Percentiles rank a stretch among this genome's conserved stretches.
Evolutionary conservation across 2,113 vertebrate species (phyloP).

Genomic region (Eurystomus gularis): DNA sequence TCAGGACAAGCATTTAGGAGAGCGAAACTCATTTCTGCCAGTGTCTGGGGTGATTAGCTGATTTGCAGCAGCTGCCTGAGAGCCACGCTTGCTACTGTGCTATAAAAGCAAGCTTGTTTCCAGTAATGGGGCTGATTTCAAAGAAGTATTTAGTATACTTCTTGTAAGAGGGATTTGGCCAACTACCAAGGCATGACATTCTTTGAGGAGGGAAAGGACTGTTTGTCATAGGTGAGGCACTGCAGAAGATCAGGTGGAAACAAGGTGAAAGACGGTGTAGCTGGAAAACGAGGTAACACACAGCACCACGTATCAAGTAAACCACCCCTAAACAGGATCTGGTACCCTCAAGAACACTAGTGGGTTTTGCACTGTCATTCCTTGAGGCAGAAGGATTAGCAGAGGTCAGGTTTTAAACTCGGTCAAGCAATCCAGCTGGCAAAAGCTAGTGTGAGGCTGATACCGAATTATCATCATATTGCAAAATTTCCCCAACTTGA

Average conservation of each 20-base stretch:
- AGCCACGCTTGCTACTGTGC: neutral
- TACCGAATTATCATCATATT: neutral
- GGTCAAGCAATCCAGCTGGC: neutral
- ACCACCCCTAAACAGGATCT: neutral
- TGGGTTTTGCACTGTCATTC: neutral
- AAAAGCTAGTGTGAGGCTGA: neutral
- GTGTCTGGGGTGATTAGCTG: neutral
- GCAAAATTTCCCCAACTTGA: neutral
- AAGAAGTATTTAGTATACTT: neutral
- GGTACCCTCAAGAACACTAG: neutral
- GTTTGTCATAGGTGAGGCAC: neutral
- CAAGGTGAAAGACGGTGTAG: accelerated
- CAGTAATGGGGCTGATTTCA: neutral
- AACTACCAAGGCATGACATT: neutral
- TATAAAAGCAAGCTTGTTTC: neutral
- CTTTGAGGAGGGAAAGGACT: neutral
- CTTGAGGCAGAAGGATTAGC: neutral
- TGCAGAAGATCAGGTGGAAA: neutral
- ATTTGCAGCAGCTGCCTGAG: neutral
- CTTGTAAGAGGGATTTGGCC: neutral
- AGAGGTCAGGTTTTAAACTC: neutral
- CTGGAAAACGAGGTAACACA: neutral
- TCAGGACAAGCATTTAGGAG: neutral
- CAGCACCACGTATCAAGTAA: neutral
- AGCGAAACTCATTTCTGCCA: neutral